Percentiles rank a stretch among this genome's conserved stretches.
These are phyloP conservation scores for Gobius niger DNA, from an alignment of 2,113 vertebrate genomes.

Conservation along the genomic window DNA sequence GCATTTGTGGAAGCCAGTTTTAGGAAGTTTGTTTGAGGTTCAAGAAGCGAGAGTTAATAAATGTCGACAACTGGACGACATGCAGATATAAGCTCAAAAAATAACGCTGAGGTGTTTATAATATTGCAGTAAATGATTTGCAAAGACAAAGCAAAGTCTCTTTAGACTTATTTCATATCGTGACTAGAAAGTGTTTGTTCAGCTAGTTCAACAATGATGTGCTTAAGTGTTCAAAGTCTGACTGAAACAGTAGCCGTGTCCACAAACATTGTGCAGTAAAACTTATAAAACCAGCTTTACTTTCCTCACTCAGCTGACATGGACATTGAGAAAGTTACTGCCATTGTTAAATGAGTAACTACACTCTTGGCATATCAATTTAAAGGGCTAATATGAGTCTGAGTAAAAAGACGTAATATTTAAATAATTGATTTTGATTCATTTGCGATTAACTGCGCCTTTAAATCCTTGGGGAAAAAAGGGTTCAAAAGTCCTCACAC, in stretches of 20 bases:
- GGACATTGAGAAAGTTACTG: background rate
- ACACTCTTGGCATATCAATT: background rate
- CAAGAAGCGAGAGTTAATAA: no score
- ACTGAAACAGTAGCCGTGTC: background rate
- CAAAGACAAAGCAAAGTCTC: no score
- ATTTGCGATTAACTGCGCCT: no score
- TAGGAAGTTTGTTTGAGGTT: no score
- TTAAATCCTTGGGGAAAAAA: no score
- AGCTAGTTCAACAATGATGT: background rate
- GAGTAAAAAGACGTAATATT: background rate
- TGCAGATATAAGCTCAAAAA: no score
- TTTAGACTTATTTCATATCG: background rate
- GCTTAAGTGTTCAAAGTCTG: constrained; percentile 2
- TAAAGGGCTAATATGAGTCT: background rate
- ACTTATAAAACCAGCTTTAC: background rate
- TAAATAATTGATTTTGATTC: no score
- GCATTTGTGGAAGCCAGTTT: background rate
- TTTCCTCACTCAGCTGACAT: constrained; percentile 4
- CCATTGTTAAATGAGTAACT: background rate
- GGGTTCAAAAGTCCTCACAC: no score
- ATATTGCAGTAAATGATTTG: no score
- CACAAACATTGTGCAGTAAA: background rate
- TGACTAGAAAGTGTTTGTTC: background rate
- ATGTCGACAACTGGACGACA: no score
- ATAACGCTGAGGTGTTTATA: no score